These are phyloP conservation scores for Syrmaticus mikado DNA, from an alignment of 2,113 vertebrate species.

Conservation along the genomic window DNA sequence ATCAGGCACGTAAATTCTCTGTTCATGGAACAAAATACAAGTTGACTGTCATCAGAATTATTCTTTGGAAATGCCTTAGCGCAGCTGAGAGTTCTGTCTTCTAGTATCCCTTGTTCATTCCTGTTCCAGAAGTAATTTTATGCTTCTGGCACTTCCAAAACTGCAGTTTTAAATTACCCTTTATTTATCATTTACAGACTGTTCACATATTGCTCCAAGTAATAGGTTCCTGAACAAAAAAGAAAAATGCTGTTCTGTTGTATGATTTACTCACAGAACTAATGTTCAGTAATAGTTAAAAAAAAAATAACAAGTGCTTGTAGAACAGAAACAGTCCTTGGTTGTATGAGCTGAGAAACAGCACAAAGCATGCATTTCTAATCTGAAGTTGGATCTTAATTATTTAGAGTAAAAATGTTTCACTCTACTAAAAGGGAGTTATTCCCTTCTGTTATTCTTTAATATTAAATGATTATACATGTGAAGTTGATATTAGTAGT, in stretches of 20 bases:
- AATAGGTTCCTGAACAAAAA: neutral
- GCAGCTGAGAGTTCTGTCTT: neutral
- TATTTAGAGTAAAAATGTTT: neutral
- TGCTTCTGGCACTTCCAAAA: neutral
- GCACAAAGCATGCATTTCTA: neutral
- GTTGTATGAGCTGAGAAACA: neutral
- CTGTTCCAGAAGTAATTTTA: constrained; percentile 4
- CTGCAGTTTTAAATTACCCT: neutral
- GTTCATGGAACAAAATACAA: neutral
- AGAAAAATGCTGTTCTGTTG: neutral
- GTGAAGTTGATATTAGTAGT: neutral
- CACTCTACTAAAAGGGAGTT: neutral
- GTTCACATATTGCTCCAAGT: neutral
- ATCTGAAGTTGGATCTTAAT: neutral
- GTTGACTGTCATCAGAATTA: neutral
- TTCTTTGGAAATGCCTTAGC: neutral
- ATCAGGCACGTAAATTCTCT: neutral
- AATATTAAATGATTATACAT: neutral
- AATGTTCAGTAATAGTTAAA: neutral
- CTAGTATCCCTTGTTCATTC: neutral
- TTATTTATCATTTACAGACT: neutral
- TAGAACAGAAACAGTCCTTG: neutral
- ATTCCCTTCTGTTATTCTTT: neutral
- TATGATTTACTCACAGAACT: neutral
- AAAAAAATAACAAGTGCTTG: neutral